A percentile compares a stretch with the other conserved stretches of the same genome.
phyloP scores from a whole-genome alignment of 2,113 vertebrate genomes.

The Neolamprologus kungweensis region DNA sequence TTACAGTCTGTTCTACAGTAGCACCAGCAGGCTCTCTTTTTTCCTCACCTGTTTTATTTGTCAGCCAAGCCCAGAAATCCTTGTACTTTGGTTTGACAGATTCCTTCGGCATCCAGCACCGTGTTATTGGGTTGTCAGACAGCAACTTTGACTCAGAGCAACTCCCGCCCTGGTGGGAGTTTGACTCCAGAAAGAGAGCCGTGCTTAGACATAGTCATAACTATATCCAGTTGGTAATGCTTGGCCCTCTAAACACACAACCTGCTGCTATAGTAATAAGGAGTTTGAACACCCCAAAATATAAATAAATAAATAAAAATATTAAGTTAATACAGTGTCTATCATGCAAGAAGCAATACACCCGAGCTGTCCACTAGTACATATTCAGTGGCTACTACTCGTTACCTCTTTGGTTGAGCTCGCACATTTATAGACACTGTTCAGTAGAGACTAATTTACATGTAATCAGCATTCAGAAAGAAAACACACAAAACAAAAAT shows the following conservation, averaged over 20 bases:
- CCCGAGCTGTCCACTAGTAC: not conserved
- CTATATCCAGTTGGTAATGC: not conserved
- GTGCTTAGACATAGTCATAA: not conserved
- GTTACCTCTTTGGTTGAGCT: not conserved
- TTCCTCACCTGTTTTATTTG: not conserved
- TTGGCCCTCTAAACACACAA: not conserved
- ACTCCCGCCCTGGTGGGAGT: not conserved
- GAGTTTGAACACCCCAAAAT: not conserved
- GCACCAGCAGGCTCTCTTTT: not conserved
- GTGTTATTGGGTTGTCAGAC: not conserved
- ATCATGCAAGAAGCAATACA: not conserved
- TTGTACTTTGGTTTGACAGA: not conserved
- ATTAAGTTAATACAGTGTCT: not conserved
- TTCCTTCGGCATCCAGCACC: not conserved
- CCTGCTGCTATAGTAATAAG: not conserved
- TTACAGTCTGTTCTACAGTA: not conserved
- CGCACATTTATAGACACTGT: too few species aligned
- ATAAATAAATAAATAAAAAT: not conserved
- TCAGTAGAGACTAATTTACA: not conserved
- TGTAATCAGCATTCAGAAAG: not conserved
- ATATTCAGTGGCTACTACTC: not conserved
- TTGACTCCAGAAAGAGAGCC: not conserved
- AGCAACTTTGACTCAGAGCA: not conserved
- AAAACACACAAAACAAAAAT: not conserved
- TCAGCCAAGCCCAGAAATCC: not conserved